A percentile compares a stretch with the other conserved stretches of the same genome.
phyloP scores from a whole-genome alignment of 2,888 invertebrate species.

The Amblyjoppa fuscipennis region DNA sequence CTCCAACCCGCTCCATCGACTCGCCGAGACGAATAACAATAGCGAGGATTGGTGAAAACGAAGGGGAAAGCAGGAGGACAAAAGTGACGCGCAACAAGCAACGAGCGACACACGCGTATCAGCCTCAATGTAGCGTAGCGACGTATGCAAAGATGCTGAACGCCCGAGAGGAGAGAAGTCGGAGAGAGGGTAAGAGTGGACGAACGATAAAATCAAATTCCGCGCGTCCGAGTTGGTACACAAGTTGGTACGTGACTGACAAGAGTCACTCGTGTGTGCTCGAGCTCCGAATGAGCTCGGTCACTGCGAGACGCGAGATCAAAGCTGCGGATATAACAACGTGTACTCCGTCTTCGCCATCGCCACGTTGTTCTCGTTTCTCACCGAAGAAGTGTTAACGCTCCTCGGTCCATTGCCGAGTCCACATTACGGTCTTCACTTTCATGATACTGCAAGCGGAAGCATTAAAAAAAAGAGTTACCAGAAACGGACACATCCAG shows the following conservation, averaged over 20 bases:
- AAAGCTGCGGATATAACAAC: conserved; percentile 80
- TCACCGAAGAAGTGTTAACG: conserved; percentile 46
- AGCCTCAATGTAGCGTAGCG: background rate
- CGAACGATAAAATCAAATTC: conserved; percentile 80
- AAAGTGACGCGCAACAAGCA: background rate
- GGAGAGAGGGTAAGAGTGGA: conserved; percentile 40
- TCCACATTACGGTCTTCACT: background rate
- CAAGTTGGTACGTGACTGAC: conserved; percentile 63
- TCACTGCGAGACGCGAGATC: conserved; percentile 75
- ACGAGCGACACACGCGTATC: background rate
- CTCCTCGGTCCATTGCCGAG: background rate
- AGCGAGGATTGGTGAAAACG: conserved; percentile 4
- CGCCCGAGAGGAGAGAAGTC: conserved; percentile 45
- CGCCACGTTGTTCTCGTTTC: background rate
- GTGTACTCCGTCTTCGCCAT: conserved; percentile 62
- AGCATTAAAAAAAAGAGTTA: background rate
- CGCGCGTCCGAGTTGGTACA: conserved; percentile 68
- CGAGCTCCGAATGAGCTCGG: conserved; percentile 34
- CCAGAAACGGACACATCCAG: background rate
- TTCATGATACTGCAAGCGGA: background rate
- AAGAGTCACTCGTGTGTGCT: conserved; percentile 50
- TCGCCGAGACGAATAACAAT: conserved; percentile 35
- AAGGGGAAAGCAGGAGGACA: background rate
- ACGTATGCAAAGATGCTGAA: conserved; percentile 39
- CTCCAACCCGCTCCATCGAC: background rate